These are phyloP conservation scores for Chamaetylas fuelleborni DNA, from an alignment of 2,113 vertebrate species.

Conservation along the genomic window DNA sequence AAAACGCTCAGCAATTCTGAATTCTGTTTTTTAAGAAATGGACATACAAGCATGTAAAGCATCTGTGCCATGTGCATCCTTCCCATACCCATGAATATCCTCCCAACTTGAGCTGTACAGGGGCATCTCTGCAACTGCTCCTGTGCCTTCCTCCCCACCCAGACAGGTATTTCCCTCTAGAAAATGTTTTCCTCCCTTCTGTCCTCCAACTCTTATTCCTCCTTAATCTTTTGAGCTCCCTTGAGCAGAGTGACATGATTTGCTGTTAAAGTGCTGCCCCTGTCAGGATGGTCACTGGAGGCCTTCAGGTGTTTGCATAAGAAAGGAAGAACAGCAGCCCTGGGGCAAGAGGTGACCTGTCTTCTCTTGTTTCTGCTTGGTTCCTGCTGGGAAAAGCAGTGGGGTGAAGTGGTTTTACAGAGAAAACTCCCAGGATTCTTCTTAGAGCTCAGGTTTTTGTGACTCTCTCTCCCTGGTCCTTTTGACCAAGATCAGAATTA, in stretches of 20 bases:
- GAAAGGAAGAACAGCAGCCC: background rate
- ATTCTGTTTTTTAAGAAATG: background rate
- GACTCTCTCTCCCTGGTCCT: background rate
- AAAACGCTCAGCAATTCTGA: background rate
- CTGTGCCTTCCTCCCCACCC: background rate
- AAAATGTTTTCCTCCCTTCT: background rate
- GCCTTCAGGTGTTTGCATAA: background rate
- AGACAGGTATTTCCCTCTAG: background rate
- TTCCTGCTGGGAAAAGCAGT: background rate
- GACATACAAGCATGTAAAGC: background rate
- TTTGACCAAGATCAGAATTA: background rate
- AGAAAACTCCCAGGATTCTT: background rate
- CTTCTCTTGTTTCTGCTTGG: background rate
- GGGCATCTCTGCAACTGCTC: background rate
- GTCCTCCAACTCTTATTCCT: background rate
- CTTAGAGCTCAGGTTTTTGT: background rate
- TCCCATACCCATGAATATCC: background rate
- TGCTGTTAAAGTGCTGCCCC: accelerated
- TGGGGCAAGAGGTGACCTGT: background rate
- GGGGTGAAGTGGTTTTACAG: background rate
- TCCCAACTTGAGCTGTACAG: background rate
- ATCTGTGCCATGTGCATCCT: background rate
- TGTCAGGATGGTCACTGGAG: background rate
- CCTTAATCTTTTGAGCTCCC: background rate
- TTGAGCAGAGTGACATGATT: background rate